Evolutionary conservation across 2,797 vertebrate genomes (phyloP).

Genomic region (Paguma larvata): DNA sequence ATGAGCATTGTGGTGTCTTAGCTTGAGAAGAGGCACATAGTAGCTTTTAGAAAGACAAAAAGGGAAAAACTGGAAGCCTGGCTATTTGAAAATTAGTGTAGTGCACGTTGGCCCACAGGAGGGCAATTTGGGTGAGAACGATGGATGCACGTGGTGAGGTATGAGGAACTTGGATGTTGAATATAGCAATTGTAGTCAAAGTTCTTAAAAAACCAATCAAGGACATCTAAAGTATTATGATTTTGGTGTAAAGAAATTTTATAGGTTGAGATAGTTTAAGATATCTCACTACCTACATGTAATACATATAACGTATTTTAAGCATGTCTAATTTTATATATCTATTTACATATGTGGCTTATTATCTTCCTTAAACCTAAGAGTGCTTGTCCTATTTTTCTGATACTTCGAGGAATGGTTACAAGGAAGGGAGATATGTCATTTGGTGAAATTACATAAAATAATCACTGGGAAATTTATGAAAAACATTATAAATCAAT

Average conservation of each 20-base stretch:
- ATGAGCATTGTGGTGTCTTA: neutral
- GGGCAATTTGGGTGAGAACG: neutral
- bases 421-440: neutral
- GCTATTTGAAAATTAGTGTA: neutral
- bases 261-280: neutral
- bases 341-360: neutral
- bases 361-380: conserved; percentile 13
- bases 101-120: neutral
- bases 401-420: conserved; percentile 33
- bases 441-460: conserved; percentile 13
- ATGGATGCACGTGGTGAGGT: neutral
- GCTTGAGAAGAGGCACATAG: neutral
- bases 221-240: neutral
- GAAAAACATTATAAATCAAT: conserved; percentile 26
- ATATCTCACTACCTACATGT: neutral
- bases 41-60: neutral
- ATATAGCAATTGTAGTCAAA: neutral
- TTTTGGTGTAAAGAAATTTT: neutral
- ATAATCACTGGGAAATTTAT: conserved; percentile 22
- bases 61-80: neutral
- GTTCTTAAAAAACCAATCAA: neutral
- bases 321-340: neutral
- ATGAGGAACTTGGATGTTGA: neutral
- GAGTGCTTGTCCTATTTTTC: neutral
- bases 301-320: neutral